Percentiles rank a stretch among this genome's conserved stretches.
These are phyloP conservation scores for Saturnia japonica DNA, from an alignment of 2,888 invertebrate species.

Conservation along the genomic window DNA sequence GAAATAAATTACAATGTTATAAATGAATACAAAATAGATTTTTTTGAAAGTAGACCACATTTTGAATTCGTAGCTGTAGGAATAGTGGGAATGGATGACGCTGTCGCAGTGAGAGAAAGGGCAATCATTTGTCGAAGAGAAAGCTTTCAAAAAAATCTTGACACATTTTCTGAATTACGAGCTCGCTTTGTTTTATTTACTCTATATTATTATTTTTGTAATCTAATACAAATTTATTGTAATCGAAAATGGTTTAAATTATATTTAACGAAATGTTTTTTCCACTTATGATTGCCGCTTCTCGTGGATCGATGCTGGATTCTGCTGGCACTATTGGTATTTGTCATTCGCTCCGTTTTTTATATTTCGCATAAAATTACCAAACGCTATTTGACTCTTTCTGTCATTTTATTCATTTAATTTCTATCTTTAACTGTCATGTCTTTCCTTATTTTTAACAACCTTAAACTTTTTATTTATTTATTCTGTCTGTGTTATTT, in stretches of 20 bases:
- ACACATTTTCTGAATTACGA: conserved; percentile 87
- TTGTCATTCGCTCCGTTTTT: conserved; percentile 41
- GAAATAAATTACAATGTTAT: conserved; percentile 83
- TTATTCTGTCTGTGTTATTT: conserved; percentile 12
- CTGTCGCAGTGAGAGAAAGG: conserved; percentile 55
- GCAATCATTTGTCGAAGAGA: conserved; percentile 81
- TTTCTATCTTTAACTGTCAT: neutral
- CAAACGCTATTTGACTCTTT: conserved; percentile 69
- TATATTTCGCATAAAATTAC: conserved; percentile 37
- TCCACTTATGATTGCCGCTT: conserved; percentile 82
- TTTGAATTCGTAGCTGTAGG: conserved; percentile 79
- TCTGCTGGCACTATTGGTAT: conserved; percentile 78
- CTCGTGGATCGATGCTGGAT: conserved; percentile 75
- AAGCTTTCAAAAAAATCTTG: conserved; percentile 83
- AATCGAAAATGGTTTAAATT: conserved; percentile 50
- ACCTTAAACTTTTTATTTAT: conserved; percentile 1
- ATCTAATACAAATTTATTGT: conserved; percentile 35
- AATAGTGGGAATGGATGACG: conserved; percentile 44
- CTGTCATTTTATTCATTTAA: neutral
- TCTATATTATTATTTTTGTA: conserved; percentile 42
- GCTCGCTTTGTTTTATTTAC: conserved; percentile 61
- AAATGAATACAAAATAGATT: conserved; percentile 78
- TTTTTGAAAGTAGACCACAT: conserved; percentile 82
- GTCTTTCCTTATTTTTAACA: neutral
- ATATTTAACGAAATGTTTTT: conserved; percentile 78